A percentile compares a stretch with the other conserved stretches of the same genome.
Conservation (phyloP, 2,113 vertebrate genomes). For the Sylvietta virens region DNA sequence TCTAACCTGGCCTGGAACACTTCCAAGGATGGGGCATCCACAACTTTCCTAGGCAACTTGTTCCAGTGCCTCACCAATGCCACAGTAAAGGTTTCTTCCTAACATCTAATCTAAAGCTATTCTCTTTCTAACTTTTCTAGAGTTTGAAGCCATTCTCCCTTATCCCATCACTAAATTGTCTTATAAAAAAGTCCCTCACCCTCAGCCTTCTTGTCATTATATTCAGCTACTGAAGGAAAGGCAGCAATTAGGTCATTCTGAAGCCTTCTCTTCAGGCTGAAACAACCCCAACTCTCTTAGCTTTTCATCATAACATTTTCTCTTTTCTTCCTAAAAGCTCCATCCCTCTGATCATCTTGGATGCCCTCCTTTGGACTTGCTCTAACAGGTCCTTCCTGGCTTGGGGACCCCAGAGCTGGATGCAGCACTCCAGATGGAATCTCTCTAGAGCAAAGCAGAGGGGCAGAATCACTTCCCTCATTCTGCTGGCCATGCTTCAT, state of each 20-base stretch:
- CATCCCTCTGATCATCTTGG: neutral
- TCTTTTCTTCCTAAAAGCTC: neutral
- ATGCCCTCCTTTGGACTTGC: accelerated
- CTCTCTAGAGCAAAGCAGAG: neutral
- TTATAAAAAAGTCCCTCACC: neutral
- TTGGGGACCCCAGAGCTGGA: neutral
- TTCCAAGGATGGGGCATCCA: neutral
- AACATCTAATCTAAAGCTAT: neutral
- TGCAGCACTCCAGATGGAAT: neutral
- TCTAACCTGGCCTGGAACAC: neutral
- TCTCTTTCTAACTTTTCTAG: too few species aligned
- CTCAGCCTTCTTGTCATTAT: neutral
- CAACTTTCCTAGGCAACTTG: neutral
- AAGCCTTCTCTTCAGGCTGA: neutral
- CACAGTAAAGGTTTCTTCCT: neutral
- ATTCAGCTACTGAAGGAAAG: neutral
- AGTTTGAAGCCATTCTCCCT: neutral
- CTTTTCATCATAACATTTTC: neutral
- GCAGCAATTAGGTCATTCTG: neutral
- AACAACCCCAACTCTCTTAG: neutral
- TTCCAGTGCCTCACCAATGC: neutral
- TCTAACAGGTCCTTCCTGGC: neutral
- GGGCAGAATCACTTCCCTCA: neutral
- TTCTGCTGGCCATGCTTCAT: neutral
- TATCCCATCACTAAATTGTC: neutral